These are phyloP conservation scores for Serilophus lunatus DNA, from an alignment of 2,113 vertebrate species.

Conservation along the genomic window DNA sequence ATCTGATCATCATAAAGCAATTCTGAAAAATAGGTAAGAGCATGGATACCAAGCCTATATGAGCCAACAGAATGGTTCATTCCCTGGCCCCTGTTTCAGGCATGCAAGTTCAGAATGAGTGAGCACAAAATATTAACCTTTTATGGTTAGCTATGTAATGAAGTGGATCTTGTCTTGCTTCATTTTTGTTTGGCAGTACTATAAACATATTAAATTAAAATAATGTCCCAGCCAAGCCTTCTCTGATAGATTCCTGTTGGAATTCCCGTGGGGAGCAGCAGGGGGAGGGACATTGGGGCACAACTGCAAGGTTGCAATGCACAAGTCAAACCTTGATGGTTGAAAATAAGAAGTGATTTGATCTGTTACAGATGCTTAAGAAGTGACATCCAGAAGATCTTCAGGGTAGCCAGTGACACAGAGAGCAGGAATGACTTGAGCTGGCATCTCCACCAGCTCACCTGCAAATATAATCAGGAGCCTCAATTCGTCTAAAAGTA, in stretches of 20 bases:
- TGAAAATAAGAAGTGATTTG: not conserved
- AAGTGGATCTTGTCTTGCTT: conserved; percentile 30
- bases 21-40: not conserved
- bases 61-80: not conserved
- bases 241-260: conserved; percentile 23
- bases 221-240: conserved; percentile 6
- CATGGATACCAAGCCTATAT: not conserved
- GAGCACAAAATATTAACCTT: conserved; percentile 28
- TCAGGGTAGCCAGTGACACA: not conserved
- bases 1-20: not conserved
- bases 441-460: not conserved
- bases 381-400: not conserved
- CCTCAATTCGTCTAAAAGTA: not conserved
- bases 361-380: no score
- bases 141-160: conserved; percentile 26
- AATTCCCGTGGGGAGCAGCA: conserved; percentile 7
- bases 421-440: not conserved
- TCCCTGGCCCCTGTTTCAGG: not conserved
- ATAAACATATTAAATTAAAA: conserved; percentile 39
- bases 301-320: not conserved
- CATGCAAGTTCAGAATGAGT: not conserved
- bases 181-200: conserved; percentile 33
- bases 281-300: not conserved
- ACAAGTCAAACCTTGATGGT: not conserved
- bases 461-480: not conserved